Conservation (phyloP, 2,113 vertebrate genomes). For the Cricetomys ansorgei region DNA sequence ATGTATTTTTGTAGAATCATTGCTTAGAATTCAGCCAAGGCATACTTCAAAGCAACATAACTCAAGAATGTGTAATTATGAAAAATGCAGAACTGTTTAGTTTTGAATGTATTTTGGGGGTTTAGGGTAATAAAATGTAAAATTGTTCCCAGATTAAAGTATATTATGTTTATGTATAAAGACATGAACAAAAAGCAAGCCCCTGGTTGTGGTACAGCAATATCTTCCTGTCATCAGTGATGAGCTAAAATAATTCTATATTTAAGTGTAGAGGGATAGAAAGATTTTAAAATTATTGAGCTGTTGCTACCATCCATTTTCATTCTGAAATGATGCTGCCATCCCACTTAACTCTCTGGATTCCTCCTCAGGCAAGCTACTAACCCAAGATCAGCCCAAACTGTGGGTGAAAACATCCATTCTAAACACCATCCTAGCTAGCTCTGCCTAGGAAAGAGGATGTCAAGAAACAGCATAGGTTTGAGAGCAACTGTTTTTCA, state of each 20-base stretch:
- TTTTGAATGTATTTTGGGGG: background rate
- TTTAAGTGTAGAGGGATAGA: background rate
- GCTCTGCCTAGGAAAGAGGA: rapidly evolving
- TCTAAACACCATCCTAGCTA: background rate
- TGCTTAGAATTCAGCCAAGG: background rate
- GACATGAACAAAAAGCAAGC: background rate
- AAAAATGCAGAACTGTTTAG: background rate
- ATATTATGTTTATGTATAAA: background rate
- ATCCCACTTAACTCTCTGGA: background rate
- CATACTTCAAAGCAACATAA: background rate
- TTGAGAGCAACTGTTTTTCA: background rate
- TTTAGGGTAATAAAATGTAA: background rate
- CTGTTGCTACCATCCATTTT: too few species aligned
- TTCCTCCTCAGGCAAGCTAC: background rate
- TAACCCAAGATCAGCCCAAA: background rate
- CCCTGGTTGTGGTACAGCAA: background rate
- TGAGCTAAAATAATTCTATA: background rate
- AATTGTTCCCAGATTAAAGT: background rate
- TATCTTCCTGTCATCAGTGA: rapidly evolving
- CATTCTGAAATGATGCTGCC: background rate
- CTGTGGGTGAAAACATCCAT: background rate
- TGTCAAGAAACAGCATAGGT: rapidly evolving
- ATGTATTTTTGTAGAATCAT: background rate
- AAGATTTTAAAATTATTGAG: background rate
- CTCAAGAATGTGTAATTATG: background rate